A percentile compares a stretch with the other conserved stretches of the same genome.
phyloP scores from a whole-genome alignment of 2,888 invertebrate species.

The Esperia sulphurella region DNA sequence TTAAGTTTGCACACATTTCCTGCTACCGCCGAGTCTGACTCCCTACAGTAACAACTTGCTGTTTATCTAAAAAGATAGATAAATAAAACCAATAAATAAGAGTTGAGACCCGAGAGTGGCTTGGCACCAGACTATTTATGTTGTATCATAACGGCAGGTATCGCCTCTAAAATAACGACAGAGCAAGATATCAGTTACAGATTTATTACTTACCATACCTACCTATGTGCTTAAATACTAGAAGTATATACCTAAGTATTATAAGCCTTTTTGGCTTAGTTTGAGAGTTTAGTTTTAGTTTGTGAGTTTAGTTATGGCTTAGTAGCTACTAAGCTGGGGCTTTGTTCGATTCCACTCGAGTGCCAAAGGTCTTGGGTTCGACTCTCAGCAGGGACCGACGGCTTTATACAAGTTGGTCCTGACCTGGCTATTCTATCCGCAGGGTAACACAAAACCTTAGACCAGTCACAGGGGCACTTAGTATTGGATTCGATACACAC shows the following conservation, averaged over 20 bases:
- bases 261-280: no score
- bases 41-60: constrained; percentile 38
- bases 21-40: neutral
- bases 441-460: no score
- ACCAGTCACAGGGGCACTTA: no score
- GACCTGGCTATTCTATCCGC: no score
- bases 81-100: constrained; percentile 46
- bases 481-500: no score
- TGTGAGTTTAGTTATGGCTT: no score
- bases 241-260: no score
- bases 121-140: constrained; percentile 54
- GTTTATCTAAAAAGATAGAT: constrained; percentile 53
- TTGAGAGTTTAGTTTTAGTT: no score
- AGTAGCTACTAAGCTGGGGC: neutral
- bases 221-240: neutral
- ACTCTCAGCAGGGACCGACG: no score
- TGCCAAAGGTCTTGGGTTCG: no score
- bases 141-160: constrained; percentile 50
- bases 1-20: neutral
- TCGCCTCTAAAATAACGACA: constrained; percentile 17
- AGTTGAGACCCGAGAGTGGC: constrained; percentile 45
- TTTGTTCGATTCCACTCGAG: no score
- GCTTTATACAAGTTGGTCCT: no score
- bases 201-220: constrained; percentile 1
- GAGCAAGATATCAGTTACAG: constrained; percentile 6